These are phyloP conservation scores for Herpailurus yagouaroundi DNA, from an alignment of 2,113 vertebrate genomes.

Conservation along the genomic window DNA sequence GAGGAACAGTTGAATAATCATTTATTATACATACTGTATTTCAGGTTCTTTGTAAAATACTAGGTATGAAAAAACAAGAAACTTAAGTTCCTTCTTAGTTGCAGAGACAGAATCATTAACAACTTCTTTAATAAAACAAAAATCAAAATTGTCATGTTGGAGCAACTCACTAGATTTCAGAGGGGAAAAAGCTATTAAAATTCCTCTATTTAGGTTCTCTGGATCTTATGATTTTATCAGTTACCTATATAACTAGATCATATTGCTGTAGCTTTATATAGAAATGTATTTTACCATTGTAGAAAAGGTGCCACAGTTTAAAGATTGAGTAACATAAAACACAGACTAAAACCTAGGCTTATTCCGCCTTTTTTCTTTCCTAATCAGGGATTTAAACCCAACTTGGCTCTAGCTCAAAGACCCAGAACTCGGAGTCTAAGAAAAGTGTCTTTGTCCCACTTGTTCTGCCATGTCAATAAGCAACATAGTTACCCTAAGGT, in stretches of 20 bases:
- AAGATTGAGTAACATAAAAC: neutral
- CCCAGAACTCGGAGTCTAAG: neutral
- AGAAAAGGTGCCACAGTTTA: neutral
- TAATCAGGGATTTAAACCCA: neutral
- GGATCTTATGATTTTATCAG: neutral
- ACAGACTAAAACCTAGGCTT: neutral
- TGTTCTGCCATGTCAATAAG: neutral
- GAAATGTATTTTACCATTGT: neutral
- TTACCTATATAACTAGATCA: neutral
- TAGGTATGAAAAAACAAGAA: neutral
- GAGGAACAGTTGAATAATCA: neutral
- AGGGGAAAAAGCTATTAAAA: neutral
- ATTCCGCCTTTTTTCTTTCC: neutral
- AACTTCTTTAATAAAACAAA: neutral
- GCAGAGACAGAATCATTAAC: neutral
- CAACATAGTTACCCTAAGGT: neutral
- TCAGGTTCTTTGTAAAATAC: neutral
- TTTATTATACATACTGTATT: neutral
- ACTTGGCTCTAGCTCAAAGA: neutral
- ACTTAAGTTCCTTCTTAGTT: neutral
- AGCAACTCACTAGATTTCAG: neutral
- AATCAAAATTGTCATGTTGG: constrained; percentile 1
- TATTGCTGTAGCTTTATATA: neutral
- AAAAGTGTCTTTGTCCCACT: neutral
- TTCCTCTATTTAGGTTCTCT: neutral